Percentiles rank a stretch among this genome's conserved stretches.
These are phyloP conservation scores for Hyperopisus bebe DNA, from an alignment of 2,113 vertebrate genomes.

Conservation along the genomic window DNA sequence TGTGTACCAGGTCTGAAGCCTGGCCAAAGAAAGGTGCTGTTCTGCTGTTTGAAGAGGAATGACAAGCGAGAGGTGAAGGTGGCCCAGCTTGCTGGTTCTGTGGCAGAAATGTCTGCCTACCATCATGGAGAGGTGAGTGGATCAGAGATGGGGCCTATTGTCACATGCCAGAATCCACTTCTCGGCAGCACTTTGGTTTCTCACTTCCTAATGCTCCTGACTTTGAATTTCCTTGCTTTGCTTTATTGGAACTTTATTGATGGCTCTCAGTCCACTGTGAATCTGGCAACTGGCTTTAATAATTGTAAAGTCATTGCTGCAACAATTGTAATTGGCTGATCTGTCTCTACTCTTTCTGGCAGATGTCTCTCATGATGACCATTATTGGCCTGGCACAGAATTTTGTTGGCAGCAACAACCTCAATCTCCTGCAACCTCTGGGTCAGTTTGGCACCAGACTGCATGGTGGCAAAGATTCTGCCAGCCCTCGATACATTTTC, in stretches of 20 bases:
- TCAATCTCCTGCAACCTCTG: conserved; percentile 86
- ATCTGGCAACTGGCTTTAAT: not conserved
- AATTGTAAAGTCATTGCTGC: not conserved
- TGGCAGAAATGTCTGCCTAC: conserved; percentile 97
- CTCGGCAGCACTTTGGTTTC: not conserved
- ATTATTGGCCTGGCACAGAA: conserved; percentile 92
- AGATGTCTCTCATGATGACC: conserved; percentile 94
- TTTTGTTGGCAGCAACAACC: conserved; percentile 96
- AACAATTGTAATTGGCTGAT: not conserved
- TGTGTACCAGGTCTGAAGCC: conserved; percentile 80
- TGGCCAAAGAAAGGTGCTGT: conserved; percentile 93
- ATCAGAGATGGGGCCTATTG: not conserved
- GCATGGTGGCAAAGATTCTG: conserved; percentile 92
- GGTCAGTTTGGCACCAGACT: conserved; percentile 96
- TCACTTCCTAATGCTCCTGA: not conserved
- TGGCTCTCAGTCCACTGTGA: not conserved
- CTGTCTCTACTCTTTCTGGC: conserved; percentile 17
- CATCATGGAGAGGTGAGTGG: conserved; percentile 89
- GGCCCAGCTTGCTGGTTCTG: conserved; percentile 92
- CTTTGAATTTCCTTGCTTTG: not conserved
- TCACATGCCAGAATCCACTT: not conserved
- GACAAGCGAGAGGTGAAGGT: conserved; percentile 97
- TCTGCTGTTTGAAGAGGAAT: conserved; percentile 89
- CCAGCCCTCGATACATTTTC: conserved; percentile 98
- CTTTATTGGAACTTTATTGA: not conserved